Conservation (phyloP, 2,797 vertebrate genomes). For the Salmo trutta region DNA sequence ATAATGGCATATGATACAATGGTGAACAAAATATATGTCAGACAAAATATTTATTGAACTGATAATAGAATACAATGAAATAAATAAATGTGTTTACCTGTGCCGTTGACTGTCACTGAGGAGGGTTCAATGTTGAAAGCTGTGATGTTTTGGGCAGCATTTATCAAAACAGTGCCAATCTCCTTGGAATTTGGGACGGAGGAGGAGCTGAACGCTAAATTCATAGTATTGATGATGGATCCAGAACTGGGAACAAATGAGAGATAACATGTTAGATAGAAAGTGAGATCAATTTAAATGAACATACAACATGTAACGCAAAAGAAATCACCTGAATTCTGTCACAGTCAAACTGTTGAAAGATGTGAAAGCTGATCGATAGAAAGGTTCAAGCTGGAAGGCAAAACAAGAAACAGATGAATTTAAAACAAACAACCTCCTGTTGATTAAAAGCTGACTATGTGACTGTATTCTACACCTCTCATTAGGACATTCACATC, state of each 20-base stretch:
- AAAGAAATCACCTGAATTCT: constrained; percentile 54
- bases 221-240: constrained; percentile 35
- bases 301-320: neutral
- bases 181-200: constrained; percentile 9
- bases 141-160: constrained; percentile 35
- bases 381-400: constrained; percentile 53
- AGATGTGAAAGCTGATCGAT: constrained; percentile 11
- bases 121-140: constrained; percentile 48
- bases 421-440: neutral
- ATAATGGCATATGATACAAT: neutral
- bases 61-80: neutral
- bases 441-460: neutral
- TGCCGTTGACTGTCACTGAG: constrained; percentile 35
- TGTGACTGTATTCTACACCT: neutral
- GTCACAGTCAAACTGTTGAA: constrained; percentile 39
- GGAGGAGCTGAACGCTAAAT: constrained; percentile 23
- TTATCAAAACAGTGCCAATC: constrained; percentile 45
- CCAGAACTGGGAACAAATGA: constrained; percentile 44
- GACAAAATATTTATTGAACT: constrained; percentile 7
- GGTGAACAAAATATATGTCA: neutral
- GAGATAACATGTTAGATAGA: neutral
- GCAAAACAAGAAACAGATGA: neutral
- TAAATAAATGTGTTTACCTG: constrained; percentile 27
- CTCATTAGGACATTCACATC: neutral
- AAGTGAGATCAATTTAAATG: neutral